These are phyloP conservation scores for Rhamnusium bicolor DNA, from an alignment of 2,888 invertebrate genomes.

Conservation along the genomic window DNA sequence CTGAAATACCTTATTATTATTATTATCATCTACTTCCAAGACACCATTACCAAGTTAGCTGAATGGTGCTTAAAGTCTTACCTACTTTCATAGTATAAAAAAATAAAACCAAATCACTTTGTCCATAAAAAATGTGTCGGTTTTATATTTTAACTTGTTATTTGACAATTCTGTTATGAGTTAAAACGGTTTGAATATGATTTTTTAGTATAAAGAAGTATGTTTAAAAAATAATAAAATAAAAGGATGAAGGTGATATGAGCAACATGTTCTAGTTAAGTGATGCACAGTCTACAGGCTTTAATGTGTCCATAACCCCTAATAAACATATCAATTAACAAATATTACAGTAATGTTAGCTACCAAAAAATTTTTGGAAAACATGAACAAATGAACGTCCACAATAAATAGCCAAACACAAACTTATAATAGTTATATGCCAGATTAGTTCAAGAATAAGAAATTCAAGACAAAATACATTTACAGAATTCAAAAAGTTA, in stretches of 20 bases:
- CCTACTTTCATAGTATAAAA: no score
- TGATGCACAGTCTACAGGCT: slow-evolving; percentile 64
- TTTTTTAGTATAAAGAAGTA: neutral
- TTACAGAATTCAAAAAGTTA: slow-evolving; percentile 53
- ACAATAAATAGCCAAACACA: slow-evolving; percentile 57
- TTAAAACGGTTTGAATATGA: neutral
- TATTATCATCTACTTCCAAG: no score
- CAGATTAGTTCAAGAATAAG: slow-evolving; percentile 56
- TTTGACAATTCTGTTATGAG: neutral
- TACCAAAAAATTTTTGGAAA: slow-evolving; percentile 55
- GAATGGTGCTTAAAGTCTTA: no score
- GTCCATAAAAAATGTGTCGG: no score
- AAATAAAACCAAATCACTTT: no score
- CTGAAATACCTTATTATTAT: no score
- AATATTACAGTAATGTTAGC: slow-evolving; percentile 54
- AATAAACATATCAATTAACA: slow-evolving; percentile 47
- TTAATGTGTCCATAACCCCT: slow-evolving; percentile 57
- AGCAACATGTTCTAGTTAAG: slow-evolving; percentile 39
- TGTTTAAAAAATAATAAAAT: slow-evolving; percentile 31
- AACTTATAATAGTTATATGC: slow-evolving; percentile 54
- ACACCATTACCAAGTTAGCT: no score
- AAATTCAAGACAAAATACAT: slow-evolving; percentile 56
- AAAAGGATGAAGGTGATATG: slow-evolving; percentile 33
- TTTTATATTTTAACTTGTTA: neutral
- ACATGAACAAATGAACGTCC: slow-evolving; percentile 50